Conservation (phyloP, 1,140 invertebrate genomes). For the Polyergus mexicanus region DNA sequence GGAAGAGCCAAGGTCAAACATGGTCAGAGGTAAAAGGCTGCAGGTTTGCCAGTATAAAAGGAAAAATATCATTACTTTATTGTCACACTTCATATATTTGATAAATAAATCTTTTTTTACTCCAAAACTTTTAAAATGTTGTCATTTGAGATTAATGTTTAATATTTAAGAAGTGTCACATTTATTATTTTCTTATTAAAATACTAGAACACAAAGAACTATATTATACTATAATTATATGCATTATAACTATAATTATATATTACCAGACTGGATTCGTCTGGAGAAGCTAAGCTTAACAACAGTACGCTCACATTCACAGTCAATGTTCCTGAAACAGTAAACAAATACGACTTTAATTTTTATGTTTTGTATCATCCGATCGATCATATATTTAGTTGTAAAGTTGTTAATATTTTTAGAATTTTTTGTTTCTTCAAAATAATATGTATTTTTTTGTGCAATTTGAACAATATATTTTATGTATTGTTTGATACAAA, state of each 20-base stretch:
- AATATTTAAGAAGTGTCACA: neutral
- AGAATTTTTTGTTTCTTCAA: neutral
- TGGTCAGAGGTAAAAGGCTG: no score
- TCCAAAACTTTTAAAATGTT: no score
- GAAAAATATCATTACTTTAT: no score
- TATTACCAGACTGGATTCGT: slow-evolving; percentile 97
- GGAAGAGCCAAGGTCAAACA: no score
- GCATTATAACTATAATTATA: no score
- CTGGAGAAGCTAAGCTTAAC: slow-evolving; percentile 96
- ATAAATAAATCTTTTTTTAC: no score
- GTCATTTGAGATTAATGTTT: no score
- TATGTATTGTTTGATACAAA: neutral
- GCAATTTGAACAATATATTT: no score
- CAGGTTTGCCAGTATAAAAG: no score
- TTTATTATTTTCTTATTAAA: neutral
- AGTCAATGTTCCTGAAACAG: slow-evolving; percentile 92
- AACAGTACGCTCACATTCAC: slow-evolving; percentile 97
- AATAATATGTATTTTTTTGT: neutral
- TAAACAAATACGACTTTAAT: slow-evolving; percentile 11
- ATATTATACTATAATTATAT: no score
- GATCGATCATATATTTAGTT: slow-evolving; percentile 23
- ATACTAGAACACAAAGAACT: neutral
- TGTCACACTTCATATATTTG: no score
- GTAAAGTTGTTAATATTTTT: neutral
- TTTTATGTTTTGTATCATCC: slow-evolving; percentile 2